Evolutionary conservation across 2,888 invertebrate genomes (phyloP).

Genomic region (Pyrocoelia pectoralis): DNA sequence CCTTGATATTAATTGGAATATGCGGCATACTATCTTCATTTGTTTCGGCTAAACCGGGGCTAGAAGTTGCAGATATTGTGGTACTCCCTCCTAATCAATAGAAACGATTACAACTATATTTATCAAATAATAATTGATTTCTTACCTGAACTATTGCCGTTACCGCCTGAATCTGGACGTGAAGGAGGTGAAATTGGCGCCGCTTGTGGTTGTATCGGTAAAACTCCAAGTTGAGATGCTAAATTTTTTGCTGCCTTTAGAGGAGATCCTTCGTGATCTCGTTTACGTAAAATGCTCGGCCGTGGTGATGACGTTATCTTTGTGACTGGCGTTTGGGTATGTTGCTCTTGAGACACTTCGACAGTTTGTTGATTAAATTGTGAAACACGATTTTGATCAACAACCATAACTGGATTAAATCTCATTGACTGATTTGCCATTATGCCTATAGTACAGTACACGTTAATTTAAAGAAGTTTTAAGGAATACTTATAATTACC

Average conservation of each 20-base stretch:
- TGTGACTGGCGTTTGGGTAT: conserved; percentile 39
- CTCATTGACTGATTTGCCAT: conserved; percentile 54
- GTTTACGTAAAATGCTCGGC: conserved; percentile 86
- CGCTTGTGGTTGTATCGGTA: conserved; percentile 39
- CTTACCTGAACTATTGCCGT: conserved; percentile 57
- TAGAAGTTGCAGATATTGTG: conserved; percentile 86
- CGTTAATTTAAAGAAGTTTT: background rate
- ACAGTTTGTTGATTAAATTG: conserved; percentile 38
- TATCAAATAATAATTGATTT: background rate
- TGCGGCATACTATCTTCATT: conserved; percentile 61
- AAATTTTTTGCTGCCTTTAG: conserved; percentile 72
- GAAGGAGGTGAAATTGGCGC: conserved; percentile 57
- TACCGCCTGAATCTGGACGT: conserved; percentile 58
- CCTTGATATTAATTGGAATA: conserved; percentile 51
- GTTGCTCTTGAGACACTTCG: conserved; percentile 29
- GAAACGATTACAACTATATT: background rate
- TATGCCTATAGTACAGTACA: conserved; percentile 31
- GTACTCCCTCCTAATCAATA: conserved; percentile 71
- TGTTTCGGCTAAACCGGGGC: conserved; percentile 73
- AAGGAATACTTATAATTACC: conserved; percentile 43
- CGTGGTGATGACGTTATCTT: conserved; percentile 67
- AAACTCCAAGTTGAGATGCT: conserved; percentile 45
- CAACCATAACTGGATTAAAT: conserved; percentile 59
- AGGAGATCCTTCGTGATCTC: conserved; percentile 81
- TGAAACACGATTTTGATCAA: conserved; percentile 52